phyloP scores from a whole-genome alignment of 1,140 invertebrate species.

The Riptortus pedestris region DNA sequence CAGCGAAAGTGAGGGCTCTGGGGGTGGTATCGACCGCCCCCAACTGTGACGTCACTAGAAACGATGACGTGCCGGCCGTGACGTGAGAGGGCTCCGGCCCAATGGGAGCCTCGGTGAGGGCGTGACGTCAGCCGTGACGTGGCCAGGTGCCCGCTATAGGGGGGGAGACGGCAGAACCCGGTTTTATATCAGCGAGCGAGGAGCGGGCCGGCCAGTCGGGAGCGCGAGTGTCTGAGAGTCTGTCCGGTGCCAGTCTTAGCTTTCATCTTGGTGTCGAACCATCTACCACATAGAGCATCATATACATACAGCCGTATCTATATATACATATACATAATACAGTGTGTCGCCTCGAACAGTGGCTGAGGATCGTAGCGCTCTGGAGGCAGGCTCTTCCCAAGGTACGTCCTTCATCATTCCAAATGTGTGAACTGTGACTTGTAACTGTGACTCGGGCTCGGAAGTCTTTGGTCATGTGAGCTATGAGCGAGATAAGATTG shows the following conservation, averaged over 20 bases:
- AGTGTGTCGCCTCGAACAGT: not conserved
- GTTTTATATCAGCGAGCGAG: constrained; percentile 26
- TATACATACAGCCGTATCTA: not conserved
- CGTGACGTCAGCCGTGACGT: constrained; percentile 21
- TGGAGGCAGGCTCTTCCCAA: not conserved
- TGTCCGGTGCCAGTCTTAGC: not conserved
- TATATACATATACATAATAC: not conserved
- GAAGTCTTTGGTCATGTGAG: not conserved
- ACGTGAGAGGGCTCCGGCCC: constrained; percentile 6
- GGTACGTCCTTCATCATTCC: not conserved
- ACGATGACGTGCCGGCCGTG: constrained; percentile 7
- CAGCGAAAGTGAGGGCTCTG: not conserved
- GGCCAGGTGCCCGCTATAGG: not conserved
- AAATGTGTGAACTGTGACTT: constrained; percentile 4
- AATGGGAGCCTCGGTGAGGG: constrained; percentile 9
- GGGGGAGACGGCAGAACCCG: constrained; percentile 17
- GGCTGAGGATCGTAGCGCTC: not conserved
- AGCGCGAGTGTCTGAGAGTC: constrained; percentile 16
- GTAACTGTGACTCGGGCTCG: not conserved
- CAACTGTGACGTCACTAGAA: constrained; percentile 6
- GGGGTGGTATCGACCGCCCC: constrained; percentile 15
- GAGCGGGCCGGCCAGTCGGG: constrained; percentile 20
- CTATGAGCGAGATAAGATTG: constrained; percentile 7
- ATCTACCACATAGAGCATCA: not conserved
- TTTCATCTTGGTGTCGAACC: not conserved